phyloP scores from a whole-genome alignment of 1,140 invertebrate species.

The Belonocnema kinseyi region DNA sequence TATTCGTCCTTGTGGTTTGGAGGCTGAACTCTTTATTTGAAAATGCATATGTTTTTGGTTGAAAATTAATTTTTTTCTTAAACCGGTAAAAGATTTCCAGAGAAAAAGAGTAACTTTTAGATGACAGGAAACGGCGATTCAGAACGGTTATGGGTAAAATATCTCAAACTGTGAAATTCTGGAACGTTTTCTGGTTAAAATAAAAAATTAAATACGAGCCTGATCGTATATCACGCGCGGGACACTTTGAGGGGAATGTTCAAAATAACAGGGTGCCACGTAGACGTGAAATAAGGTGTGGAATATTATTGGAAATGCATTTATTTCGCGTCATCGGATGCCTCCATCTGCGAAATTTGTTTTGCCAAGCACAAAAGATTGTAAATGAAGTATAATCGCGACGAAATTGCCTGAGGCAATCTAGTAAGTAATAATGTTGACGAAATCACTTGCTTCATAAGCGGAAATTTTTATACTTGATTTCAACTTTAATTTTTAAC shows the following conservation, averaged over 20 bases:
- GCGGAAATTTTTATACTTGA: too few relatives aligned
- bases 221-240: slow-evolving; percentile 15
- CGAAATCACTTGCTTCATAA: not conserved
- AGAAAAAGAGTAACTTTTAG: too few relatives aligned
- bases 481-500: too few relatives aligned
- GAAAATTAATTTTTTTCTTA: too few relatives aligned
- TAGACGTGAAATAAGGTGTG: slow-evolving; percentile 38
- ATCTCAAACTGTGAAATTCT: not conserved
- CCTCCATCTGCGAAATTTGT: slow-evolving; percentile 36
- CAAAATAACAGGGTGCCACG: slow-evolving; percentile 51
- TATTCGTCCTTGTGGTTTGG: too few relatives aligned
- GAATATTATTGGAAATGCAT: slow-evolving; percentile 54
- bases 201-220: not conserved
- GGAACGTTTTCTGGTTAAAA: not conserved
- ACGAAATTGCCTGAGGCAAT: not conserved
- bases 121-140: too few relatives aligned
- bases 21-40: too few relatives aligned
- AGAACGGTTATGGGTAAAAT: too few relatives aligned
- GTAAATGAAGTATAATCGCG: slow-evolving; percentile 41
- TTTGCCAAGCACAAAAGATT: slow-evolving; percentile 30
- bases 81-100: too few relatives aligned
- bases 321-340: slow-evolving; percentile 47
- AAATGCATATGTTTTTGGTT: too few relatives aligned
- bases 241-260: slow-evolving; percentile 26
- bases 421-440: not conserved